These are phyloP conservation scores for Orthonychiurus folsomi DNA, from an alignment of 2,888 invertebrate species.

Conservation along the genomic window DNA sequence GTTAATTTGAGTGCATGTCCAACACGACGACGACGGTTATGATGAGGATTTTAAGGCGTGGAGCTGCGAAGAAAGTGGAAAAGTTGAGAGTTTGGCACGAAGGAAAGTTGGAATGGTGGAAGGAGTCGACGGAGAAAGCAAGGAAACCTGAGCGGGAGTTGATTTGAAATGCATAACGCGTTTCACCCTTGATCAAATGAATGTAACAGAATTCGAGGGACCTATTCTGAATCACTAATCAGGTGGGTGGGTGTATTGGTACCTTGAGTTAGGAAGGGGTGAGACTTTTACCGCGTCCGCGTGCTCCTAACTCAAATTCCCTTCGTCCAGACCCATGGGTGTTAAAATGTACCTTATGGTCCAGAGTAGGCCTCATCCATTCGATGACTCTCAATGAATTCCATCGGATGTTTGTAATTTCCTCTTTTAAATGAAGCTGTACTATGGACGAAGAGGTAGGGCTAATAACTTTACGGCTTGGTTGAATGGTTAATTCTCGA, in stretches of 20 bases:
- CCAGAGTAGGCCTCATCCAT: no score
- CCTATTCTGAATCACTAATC: conserved; percentile 39
- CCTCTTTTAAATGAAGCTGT: background rate
- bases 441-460: no score
- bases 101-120: background rate
- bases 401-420: no score
- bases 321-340: background rate
- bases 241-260: conserved; percentile 14
- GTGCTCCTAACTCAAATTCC: background rate
- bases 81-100: background rate
- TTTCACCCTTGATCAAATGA: conserved; percentile 39
- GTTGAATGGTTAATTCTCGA: no score
- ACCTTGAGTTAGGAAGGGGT: background rate
- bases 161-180: conserved; percentile 37
- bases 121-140: background rate
- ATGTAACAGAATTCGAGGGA: conserved; percentile 34
- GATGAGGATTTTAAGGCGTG: no score
- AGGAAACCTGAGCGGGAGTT: background rate
- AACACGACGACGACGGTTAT: no score
- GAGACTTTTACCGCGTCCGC: background rate
- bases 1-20: no score
- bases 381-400: no score
- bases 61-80: no score
- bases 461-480: no score
- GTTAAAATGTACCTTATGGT: no score